Evolutionary conservation across 1,140 invertebrate species (phyloP).

Genomic region (Copidosoma floridanum): DNA sequence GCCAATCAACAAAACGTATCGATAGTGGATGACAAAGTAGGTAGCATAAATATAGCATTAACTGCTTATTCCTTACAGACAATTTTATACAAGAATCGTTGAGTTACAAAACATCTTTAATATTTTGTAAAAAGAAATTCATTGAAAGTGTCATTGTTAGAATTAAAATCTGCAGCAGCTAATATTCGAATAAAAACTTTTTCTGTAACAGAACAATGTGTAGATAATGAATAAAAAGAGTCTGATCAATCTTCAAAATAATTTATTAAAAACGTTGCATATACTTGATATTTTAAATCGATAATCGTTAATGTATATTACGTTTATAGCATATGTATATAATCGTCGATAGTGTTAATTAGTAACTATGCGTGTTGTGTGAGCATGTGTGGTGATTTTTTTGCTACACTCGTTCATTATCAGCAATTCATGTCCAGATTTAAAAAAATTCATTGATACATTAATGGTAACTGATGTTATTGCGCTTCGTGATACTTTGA

Average conservation of each 20-base stretch:
- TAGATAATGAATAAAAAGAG: constrained; percentile 18
- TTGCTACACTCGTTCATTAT: neutral
- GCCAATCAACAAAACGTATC: constrained; percentile 2
- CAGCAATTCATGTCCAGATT: constrained; percentile 14
- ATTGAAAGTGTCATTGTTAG: no score
- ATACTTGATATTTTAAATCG: constrained; percentile 49
- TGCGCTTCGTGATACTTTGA: no score
- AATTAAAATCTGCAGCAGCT: no score
- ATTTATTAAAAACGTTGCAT: constrained; percentile 55
- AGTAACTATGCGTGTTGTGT: constrained; percentile 52
- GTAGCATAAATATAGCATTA: constrained; percentile 15
- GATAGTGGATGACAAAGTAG: neutral
- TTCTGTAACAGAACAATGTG: neutral
- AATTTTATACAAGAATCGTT: constrained; percentile 16
- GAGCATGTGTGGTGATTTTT: constrained; percentile 43
- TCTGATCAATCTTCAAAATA: constrained; percentile 50
- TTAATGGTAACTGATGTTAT: no score
- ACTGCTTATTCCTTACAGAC: constrained; percentile 18
- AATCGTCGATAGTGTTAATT: constrained; percentile 44
- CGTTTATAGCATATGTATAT: constrained; percentile 20
- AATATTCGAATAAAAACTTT: no score
- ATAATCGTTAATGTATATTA: constrained; percentile 40
- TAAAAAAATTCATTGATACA: no score
- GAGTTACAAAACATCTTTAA: no score
- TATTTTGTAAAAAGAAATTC: no score